These are phyloP conservation scores for Cheumatopsyche charites DNA, from an alignment of 1,140 invertebrate species.

Conservation along the genomic window DNA sequence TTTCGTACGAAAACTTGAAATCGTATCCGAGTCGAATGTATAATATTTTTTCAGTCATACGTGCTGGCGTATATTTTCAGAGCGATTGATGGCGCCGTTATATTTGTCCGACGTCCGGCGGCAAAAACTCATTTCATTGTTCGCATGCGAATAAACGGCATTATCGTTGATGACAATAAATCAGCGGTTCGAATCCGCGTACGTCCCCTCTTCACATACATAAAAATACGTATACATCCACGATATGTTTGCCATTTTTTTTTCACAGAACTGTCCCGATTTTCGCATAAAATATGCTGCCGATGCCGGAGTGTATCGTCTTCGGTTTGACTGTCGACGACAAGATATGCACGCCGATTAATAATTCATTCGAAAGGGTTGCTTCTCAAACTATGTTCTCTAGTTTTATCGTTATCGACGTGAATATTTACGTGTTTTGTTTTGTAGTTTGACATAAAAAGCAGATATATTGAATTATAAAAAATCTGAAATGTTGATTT, in stretches of 20 bases:
- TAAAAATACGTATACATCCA: not conserved
- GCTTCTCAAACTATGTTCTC: no score
- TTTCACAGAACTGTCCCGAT: not conserved
- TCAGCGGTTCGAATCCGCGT: constrained; percentile 19
- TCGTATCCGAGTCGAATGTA: not conserved
- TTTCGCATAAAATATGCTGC: constrained; percentile 7
- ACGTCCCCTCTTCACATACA: not conserved
- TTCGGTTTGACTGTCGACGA: no score
- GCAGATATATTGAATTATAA: no score
- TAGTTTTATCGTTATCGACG: no score
- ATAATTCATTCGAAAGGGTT: no score
- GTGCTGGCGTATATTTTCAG: not conserved
- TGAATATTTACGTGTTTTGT: no score
- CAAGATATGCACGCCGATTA: no score
- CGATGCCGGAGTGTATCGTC: not conserved
- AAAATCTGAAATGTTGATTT: no score
- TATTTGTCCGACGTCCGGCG: constrained; percentile 18
- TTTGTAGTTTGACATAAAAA: no score
- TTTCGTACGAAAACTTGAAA: no score
- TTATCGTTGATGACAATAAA: constrained; percentile 27
- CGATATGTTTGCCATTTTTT: not conserved
- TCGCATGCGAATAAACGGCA: constrained; percentile 27
- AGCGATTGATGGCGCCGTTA: constrained; percentile 17
- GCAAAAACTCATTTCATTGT: constrained; percentile 28
- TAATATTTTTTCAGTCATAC: constrained; percentile 16